Evolutionary conservation across 1,140 invertebrate species (phyloP), one percentile per base, ranked within the genome.

Genomic region (Limonius californicus): DNA sequence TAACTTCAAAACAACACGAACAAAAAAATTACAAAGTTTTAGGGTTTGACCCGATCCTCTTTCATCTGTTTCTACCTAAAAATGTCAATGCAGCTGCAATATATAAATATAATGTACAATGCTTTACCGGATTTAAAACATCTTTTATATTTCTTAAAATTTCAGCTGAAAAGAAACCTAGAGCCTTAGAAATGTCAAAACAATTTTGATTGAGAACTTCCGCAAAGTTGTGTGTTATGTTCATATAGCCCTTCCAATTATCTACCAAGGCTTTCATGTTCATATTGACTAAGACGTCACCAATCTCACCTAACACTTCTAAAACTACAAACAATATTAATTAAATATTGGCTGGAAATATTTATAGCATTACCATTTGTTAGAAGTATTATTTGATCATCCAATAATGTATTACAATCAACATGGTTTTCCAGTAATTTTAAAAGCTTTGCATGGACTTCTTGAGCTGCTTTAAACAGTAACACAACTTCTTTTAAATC

Each of bases 241-340:
- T 18, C 21, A 59, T 23, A 18, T 27, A 59, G 2, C 39, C 27
- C 16, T 59, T 59, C 57, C 57, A 59, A 30, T 59, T 59, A 50
- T 59, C 57, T 12, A 43, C 43, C 57, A 59, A 45, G 16, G 57
- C 42, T 59, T 59, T 59, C 30, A 59, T 43, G 30, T 59, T 59
- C 42, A 59, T 50, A 14, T 27, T 43, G 4, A 43, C 27, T 27
- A 59, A 19, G 9, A 50, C 23, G 2, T 27, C 14, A 15, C 57
- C 57, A 30, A 59, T 30, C 32, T 59, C 42, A 1, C 15, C 12
- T 18, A 59, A 47, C 8, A n/a, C 18, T 14, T 50, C 43, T 50
- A 59, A 14, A 50, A 59, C 57, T 59, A n/a, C 11, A 50, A 2
- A 30, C 20, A 59, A 30, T 43, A 21, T 50, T 19, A 0, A 8